Conservation (phyloP, 2,888 invertebrate genomes). For the Euzophera pinguis region DNA sequence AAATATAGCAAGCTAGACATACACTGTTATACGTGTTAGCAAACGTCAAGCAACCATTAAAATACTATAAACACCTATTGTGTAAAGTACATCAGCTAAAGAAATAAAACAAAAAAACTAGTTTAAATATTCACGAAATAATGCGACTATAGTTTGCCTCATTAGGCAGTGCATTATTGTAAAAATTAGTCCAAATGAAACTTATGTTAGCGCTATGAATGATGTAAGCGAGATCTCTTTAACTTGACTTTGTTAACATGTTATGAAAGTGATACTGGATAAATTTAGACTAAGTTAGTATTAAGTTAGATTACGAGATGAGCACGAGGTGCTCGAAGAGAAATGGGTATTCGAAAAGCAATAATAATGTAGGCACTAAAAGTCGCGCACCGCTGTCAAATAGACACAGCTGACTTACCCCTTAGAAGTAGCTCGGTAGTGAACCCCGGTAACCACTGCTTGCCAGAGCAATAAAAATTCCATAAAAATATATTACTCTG, state of each 20-base stretch:
- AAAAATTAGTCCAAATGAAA: too few relatives aligned
- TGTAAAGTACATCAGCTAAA: neutral
- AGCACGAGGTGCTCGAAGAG: constrained; percentile 74
- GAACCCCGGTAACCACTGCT: neutral
- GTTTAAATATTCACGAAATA: too few relatives aligned
- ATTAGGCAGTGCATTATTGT: too few relatives aligned
- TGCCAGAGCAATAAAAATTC: neutral
- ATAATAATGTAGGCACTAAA: constrained; percentile 74
- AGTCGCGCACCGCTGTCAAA: constrained; percentile 70
- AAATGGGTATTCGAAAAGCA: constrained; percentile 80
- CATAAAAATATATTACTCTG: constrained; percentile 17
- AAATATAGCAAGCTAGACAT: constrained; percentile 26
- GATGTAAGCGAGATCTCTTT: too few relatives aligned
- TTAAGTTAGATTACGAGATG: constrained; percentile 54
- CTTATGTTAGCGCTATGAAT: too few relatives aligned
- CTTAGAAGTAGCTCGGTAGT: constrained; percentile 53
- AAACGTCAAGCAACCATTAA: neutral
- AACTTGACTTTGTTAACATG: neutral
- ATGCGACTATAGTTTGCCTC: too few relatives aligned
- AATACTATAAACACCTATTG: neutral
- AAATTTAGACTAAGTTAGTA: constrained; percentile 62
- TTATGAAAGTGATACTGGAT: neutral
- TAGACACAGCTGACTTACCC: constrained; percentile 59
- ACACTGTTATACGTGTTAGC: neutral
- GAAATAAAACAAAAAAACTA: neutral